A percentile compares a stretch with the other conserved stretches of the same genome.
phyloP scores from a whole-genome alignment of 2,888 invertebrate genomes.

The Meiosimyza decipiens region DNA sequence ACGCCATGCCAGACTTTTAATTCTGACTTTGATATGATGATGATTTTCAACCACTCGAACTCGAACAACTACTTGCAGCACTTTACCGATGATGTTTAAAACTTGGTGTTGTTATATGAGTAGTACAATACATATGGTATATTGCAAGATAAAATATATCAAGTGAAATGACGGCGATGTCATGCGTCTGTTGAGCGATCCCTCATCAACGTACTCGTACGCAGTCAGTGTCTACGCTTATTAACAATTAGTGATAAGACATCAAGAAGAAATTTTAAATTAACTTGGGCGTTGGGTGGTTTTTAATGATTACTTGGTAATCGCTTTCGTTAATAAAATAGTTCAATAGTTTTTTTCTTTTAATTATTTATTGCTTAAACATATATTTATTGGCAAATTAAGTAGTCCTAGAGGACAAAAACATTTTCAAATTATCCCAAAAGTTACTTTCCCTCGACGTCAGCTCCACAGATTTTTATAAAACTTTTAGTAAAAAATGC shows the following conservation, averaged over 20 bases:
- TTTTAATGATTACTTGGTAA: conserved; percentile 19
- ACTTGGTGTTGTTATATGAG: conserved; percentile 14
- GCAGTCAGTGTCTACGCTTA: conserved; percentile 19
- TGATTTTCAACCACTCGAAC: background rate
- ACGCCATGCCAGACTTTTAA: conserved; percentile 29
- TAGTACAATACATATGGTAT: too few species aligned
- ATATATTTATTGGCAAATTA: too few species aligned
- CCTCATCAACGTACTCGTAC: conserved; percentile 24
- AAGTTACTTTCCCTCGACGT: too few species aligned
- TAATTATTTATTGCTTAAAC: too few species aligned
- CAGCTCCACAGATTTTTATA: too few species aligned
- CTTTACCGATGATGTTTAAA: conserved; percentile 6
- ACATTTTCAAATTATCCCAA: too few species aligned
- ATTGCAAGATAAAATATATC: background rate
- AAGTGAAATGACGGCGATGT: conserved; percentile 16
- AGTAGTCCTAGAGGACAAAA: too few species aligned
- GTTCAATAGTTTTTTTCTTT: too few species aligned
- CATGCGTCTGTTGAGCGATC: conserved; percentile 24
- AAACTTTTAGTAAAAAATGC: too few species aligned
- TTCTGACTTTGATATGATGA: conserved; percentile 31
- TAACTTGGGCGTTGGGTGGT: conserved; percentile 8
- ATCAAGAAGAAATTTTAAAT: conserved; percentile 7
- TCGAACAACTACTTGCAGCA: conserved; percentile 21
- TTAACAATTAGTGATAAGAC: conserved; percentile 31
- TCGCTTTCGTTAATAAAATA: background rate